Evolutionary conservation across 2,113 vertebrate species (phyloP).

Genomic region (Pangasianodon gigas): DNA sequence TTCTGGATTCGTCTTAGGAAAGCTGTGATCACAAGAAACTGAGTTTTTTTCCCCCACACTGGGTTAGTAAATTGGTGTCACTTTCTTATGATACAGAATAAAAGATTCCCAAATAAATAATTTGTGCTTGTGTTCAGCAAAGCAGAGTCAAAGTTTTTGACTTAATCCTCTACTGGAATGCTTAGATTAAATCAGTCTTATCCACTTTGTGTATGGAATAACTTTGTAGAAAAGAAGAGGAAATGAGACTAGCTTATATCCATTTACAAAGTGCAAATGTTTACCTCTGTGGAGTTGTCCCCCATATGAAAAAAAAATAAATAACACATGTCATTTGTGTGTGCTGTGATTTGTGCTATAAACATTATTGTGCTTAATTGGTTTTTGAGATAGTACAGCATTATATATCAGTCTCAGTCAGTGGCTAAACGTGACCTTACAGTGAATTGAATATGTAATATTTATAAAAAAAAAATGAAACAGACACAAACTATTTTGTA

Average conservation of each 20-base stretch:
- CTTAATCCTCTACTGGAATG: background rate
- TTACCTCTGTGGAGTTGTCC: background rate
- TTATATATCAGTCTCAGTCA: background rate
- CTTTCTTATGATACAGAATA: background rate
- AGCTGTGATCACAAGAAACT: slow-evolving; percentile 31
- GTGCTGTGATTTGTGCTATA: background rate
- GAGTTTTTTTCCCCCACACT: background rate
- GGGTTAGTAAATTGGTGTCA: background rate
- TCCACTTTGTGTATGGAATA: background rate
- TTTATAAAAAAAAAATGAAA: background rate
- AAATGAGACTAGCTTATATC: background rate
- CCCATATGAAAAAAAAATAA: background rate
- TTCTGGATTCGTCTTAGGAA: slow-evolving; percentile 55
- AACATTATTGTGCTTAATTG: background rate
- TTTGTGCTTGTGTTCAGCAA: background rate
- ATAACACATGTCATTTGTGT: background rate
- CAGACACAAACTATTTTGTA: background rate
- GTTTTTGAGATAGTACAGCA: background rate
- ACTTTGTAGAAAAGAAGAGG: background rate
- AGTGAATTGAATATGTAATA: background rate
- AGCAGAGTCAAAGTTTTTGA: background rate
- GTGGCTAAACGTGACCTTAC: background rate
- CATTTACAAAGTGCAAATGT: background rate
- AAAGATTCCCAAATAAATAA: background rate
- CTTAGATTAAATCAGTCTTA: background rate